These are phyloP conservation scores for Laterallus jamaicensis DNA, from an alignment of 2,113 vertebrate species.

Conservation along the genomic window DNA sequence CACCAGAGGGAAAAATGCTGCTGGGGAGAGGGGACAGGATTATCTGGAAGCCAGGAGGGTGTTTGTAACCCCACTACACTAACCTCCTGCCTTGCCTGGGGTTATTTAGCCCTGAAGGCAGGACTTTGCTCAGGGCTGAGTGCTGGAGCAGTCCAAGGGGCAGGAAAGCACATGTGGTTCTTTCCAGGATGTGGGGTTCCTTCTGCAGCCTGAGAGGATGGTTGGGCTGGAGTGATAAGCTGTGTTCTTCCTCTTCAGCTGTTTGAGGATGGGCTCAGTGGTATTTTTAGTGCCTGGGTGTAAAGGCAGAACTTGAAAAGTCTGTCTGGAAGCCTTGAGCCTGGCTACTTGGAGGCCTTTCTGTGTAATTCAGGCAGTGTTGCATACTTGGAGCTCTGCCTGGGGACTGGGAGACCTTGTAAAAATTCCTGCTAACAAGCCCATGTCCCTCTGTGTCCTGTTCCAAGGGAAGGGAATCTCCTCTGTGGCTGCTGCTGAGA, in stretches of 20 bases:
- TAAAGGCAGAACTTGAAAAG: background rate
- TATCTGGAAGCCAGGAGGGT: background rate
- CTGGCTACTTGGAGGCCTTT: background rate
- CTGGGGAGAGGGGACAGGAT: background rate
- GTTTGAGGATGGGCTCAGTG: background rate
- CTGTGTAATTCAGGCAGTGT: background rate
- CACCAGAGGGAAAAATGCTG: rapidly evolving
- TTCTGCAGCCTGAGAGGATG: background rate
- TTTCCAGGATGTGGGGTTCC: background rate
- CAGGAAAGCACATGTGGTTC: background rate
- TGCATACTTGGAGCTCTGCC: background rate
- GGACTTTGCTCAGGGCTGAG: background rate
- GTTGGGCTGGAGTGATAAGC: background rate
- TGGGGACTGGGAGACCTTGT: background rate
- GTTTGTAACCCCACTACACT: background rate
- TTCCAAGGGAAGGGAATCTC: background rate
- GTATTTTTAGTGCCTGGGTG: background rate
- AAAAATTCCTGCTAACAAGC: constrained; percentile 14
- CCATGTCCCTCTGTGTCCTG: background rate
- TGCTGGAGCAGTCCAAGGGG: background rate
- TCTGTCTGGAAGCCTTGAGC: background rate
- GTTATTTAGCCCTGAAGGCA: background rate
- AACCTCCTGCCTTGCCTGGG: background rate
- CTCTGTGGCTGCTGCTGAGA: background rate
- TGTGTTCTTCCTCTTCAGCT: constrained; percentile 1